Evolutionary conservation across 2,888 invertebrate species (phyloP).

Genomic region (Tromatobia lineatoria): DNA sequence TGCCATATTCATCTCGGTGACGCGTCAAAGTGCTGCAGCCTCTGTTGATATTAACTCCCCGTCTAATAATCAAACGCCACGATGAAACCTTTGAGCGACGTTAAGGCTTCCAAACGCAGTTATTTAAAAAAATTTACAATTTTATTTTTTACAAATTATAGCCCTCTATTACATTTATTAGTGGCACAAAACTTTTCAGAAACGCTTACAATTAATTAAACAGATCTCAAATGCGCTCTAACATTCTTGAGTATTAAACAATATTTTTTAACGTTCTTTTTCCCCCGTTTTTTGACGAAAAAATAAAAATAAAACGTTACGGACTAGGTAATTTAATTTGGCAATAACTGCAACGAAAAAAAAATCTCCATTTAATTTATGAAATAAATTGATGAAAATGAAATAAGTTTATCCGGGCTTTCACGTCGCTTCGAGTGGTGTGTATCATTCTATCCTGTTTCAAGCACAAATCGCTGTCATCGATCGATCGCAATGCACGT

Average conservation of each 20-base stretch:
- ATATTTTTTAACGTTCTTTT: background rate
- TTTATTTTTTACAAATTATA: too few species aligned
- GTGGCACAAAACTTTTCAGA: too few species aligned
- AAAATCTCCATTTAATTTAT: background rate
- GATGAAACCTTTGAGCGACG: background rate
- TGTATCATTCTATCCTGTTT: background rate
- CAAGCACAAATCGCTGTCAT: constrained; percentile 19
- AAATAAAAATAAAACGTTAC: background rate
- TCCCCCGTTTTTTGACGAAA: background rate
- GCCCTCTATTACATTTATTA: too few species aligned
- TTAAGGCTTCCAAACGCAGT: background rate
- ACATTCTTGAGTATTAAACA: too few species aligned
- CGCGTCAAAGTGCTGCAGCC: constrained; percentile 87
- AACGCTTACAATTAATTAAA: too few species aligned
- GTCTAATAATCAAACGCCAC: background rate
- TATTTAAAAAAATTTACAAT: too few species aligned
- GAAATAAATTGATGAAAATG: background rate
- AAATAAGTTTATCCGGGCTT: background rate
- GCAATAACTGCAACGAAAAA: background rate
- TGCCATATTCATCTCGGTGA: constrained; percentile 87
- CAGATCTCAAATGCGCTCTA: too few species aligned
- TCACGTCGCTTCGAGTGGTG: constrained; percentile 6
- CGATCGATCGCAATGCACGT: constrained; percentile 34
- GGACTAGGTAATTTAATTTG: background rate
- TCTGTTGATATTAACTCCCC: constrained; percentile 85